These are phyloP conservation scores for Phoeniculus purpureus DNA, from an alignment of 2,797 vertebrate genomes.

Conservation along the genomic window DNA sequence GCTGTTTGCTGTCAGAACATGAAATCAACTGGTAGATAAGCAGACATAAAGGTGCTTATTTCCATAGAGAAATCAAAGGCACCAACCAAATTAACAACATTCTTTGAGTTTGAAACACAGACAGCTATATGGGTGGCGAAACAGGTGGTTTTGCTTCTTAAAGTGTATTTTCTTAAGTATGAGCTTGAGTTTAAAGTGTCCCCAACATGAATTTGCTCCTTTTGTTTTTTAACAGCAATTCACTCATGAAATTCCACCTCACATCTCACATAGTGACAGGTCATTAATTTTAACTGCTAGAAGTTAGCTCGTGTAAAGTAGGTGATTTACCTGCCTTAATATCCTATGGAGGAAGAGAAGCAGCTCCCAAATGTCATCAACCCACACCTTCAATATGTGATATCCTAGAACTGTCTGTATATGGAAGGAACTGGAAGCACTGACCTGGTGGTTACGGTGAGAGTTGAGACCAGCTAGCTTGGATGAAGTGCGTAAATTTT, in stretches of 20 bases:
- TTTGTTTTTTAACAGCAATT: background rate
- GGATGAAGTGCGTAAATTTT: background rate
- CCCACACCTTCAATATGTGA: background rate
- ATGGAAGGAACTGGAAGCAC: background rate
- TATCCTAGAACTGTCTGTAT: background rate
- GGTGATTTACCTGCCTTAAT: background rate
- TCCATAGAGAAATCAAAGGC: conserved; percentile 61
- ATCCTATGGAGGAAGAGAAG: background rate
- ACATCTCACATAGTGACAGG: background rate
- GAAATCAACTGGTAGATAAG: conserved; percentile 51
- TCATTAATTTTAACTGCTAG: background rate
- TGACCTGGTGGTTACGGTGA: background rate
- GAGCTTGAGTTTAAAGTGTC: conserved; percentile 30
- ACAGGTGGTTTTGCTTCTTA: conserved; percentile 16
- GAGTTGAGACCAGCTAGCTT: background rate
- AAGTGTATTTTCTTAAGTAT: background rate
- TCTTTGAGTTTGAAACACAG: conserved; percentile 55
- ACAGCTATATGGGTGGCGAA: conserved; percentile 52
- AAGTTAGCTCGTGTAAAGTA: background rate
- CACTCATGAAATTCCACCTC: background rate
- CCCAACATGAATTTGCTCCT: background rate
- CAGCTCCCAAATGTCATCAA: background rate
- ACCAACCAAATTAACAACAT: conserved; percentile 46
- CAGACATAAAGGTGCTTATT: conserved; percentile 53
- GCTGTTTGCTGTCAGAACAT: conserved; percentile 56